Conservation (phyloP, 2,113 vertebrate genomes). For the Camarhynchus parvulus region DNA sequence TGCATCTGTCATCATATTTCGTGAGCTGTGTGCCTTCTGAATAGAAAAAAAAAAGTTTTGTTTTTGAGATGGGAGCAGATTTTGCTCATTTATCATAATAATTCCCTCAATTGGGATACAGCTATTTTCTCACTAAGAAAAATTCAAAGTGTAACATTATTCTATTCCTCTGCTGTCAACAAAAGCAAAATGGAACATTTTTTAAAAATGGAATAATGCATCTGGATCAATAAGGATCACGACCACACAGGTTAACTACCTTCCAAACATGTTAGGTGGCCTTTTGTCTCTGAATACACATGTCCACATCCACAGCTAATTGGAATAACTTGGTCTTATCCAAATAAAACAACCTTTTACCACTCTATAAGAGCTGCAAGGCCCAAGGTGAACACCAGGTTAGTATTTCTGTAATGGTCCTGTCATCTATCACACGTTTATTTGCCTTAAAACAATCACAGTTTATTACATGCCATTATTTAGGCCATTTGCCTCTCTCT, state of each 20-base stretch:
- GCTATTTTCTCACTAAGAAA: conserved; percentile 59
- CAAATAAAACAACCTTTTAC: not conserved
- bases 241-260: not conserved
- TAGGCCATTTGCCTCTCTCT: accelerated
- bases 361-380: not conserved
- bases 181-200: not conserved
- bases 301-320: not conserved
- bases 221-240: not conserved
- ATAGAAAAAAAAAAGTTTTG: not conserved
- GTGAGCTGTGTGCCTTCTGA: conserved; percentile 5
- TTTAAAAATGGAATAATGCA: not conserved
- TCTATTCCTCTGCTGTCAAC: conserved; percentile 47
- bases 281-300: not conserved
- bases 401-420: not conserved
- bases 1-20: conserved; percentile 68
- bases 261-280: not conserved
- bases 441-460: not conserved
- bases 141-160: conserved; percentile 20
- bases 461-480: not conserved
- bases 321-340: not conserved
- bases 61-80: conserved; percentile 45
- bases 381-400: not conserved
- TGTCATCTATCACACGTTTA: not conserved
- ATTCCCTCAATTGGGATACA: not conserved
- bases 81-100: conserved; percentile 51